Percentiles rank a stretch among this genome's conserved stretches.
These are phyloP conservation scores for Nycticorax nycticorax DNA, from an alignment of 2,113 vertebrate species.

Conservation along the genomic window DNA sequence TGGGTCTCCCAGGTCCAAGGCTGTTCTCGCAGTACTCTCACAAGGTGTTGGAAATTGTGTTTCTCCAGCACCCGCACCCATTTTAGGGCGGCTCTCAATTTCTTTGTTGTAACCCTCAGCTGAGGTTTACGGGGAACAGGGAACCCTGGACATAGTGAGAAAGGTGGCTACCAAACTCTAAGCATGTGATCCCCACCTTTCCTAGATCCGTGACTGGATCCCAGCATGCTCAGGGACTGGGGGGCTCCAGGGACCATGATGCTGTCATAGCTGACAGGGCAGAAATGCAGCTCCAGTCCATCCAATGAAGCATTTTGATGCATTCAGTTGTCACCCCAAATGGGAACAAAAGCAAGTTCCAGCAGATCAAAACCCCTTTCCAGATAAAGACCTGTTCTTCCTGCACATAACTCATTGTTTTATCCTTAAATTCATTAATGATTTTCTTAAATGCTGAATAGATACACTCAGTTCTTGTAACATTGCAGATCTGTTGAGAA, in stretches of 20 bases:
- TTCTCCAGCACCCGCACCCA: not conserved
- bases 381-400: not conserved
- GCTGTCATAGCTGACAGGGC: not conserved
- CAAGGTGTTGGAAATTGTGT: rapidly evolving
- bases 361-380: not conserved
- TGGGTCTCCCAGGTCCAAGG: not conserved
- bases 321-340: not conserved
- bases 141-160: not conserved
- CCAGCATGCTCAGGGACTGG: not conserved
- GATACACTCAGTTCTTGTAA: not conserved
- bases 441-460: not conserved
- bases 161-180: not conserved
- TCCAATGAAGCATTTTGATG: not conserved
- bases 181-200: rapidly evolving
- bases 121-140: not conserved
- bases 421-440: not conserved
- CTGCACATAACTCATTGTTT: not conserved
- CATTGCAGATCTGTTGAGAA: not conserved
- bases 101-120: not conserved
- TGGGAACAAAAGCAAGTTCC: not conserved
- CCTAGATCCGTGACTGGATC: not conserved
- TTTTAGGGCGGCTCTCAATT: not conserved
- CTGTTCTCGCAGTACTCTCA: not conserved
- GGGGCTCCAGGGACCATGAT: rapidly evolving
- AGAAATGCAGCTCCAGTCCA: not conserved